phyloP scores from a whole-genome alignment of 1,140 invertebrate species.

The Aricia agestis region DNA sequence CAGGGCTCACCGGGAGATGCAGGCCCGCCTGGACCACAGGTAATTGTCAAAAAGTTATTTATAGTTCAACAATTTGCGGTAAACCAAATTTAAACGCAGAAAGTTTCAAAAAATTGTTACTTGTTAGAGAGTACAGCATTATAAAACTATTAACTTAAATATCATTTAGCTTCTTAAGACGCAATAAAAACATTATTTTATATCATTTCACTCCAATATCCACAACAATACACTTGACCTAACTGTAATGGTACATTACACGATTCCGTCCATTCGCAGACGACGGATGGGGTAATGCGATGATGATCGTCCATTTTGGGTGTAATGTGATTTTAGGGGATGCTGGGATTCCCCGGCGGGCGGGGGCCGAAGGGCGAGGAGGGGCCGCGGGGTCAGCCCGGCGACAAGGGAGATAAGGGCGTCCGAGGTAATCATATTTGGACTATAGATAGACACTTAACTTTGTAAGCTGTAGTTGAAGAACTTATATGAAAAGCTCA shows the following conservation, averaged over 20 bases:
- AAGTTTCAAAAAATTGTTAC: no score
- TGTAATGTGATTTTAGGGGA: constrained; percentile 66
- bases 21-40: constrained; percentile 81
- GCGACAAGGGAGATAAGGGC: constrained; percentile 77
- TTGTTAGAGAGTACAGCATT: no score
- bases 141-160: no score
- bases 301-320: background rate
- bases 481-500: background rate
- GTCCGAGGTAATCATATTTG: constrained; percentile 48
- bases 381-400: constrained; percentile 81
- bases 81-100: no score
- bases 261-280: background rate
- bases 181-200: no score
- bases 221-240: background rate
- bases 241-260: background rate
- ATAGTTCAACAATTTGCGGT: no score
- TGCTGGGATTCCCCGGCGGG: constrained; percentile 85
- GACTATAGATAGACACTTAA: background rate
- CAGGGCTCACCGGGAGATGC: constrained; percentile 82
- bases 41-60: constrained; percentile 23
- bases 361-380: constrained; percentile 87
- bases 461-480: background rate
- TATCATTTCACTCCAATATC: background rate
- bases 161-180: no score
- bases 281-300: constrained; percentile 1